phyloP scores from a whole-genome alignment of 2,797 vertebrate species.

The Tokudaia tokunoshimensis region DNA sequence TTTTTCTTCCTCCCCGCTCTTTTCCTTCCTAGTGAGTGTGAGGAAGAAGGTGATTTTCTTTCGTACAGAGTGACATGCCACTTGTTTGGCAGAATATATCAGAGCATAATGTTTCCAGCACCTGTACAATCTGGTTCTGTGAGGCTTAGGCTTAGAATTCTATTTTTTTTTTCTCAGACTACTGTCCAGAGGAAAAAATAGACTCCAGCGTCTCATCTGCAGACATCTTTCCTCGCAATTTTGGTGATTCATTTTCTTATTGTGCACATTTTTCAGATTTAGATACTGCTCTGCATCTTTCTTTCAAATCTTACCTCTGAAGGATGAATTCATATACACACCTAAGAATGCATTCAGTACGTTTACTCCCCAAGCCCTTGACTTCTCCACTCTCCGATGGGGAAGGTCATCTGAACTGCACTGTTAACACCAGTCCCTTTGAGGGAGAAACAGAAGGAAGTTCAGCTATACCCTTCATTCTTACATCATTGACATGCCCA shows the following conservation, averaged over 20 bases:
- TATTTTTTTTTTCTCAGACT: background rate
- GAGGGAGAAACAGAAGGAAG: background rate
- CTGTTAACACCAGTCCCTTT: background rate
- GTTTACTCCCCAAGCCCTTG: background rate
- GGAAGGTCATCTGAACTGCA: background rate
- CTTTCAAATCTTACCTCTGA: constrained; percentile 32
- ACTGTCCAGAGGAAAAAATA: background rate
- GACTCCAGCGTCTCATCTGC: background rate
- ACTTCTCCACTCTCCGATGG: background rate
- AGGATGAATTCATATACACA: background rate
- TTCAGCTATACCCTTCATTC: background rate
- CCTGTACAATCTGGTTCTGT: constrained; percentile 11
- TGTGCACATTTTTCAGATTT: constrained; percentile 20
- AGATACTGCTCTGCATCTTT: constrained; percentile 8
- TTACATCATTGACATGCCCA: background rate
- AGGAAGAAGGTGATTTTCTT: constrained; percentile 53
- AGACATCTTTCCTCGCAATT: constrained; percentile 22
- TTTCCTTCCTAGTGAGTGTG: background rate
- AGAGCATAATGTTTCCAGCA: constrained; percentile 15
- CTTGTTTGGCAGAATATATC: constrained; percentile 54
- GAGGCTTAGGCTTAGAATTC: background rate
- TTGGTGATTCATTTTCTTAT: constrained; percentile 5
- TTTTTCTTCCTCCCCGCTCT: background rate
- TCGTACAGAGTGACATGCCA: constrained; percentile 22
- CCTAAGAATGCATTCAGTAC: background rate